phyloP scores from a whole-genome alignment of 2,888 invertebrate genomes.

The Tenthredo livida region DNA sequence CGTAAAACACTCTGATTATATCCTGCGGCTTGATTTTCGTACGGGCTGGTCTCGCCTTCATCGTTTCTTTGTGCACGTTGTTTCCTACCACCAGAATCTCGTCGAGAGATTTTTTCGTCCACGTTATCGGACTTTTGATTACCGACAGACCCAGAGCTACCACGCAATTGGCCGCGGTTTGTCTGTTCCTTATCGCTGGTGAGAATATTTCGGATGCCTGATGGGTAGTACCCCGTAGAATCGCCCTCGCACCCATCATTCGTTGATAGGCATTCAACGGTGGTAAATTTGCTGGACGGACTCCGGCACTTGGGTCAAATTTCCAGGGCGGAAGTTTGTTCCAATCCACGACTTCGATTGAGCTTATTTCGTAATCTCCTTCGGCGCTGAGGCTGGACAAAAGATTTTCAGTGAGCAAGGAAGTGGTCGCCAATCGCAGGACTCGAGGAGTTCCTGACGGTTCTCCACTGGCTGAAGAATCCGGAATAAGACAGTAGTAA shows the following conservation, averaged over 20 bases:
- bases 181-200: conserved; percentile 65
- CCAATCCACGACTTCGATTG: conserved; percentile 69
- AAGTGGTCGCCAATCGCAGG: conserved; percentile 61
- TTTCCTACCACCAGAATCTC: conserved; percentile 70
- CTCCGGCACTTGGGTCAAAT: conserved; percentile 69
- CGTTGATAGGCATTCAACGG: conserved; percentile 71
- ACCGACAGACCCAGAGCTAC: conserved; percentile 71
- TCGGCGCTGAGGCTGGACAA: conserved; percentile 57
- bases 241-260: conserved; percentile 69
- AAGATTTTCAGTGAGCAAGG: conserved; percentile 61
- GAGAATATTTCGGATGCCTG: conserved; percentile 70
- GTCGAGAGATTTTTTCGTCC: conserved; percentile 73
- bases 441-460: conserved; percentile 59
- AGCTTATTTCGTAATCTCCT: conserved; percentile 71
- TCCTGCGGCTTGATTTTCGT: conserved; percentile 66
- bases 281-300: conserved; percentile 71
- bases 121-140: conserved; percentile 71
- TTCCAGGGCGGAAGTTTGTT: conserved; percentile 69
- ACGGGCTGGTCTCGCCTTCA: conserved; percentile 57
- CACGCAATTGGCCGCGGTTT: conserved; percentile 72
- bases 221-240: conserved; percentile 68
- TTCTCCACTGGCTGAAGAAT: conserved; percentile 28
- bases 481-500: conserved; percentile 68
- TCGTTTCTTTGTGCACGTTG: conserved; percentile 67
- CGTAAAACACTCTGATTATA: conserved; percentile 70